phyloP scores from a whole-genome alignment of 2,888 invertebrate genomes.

The Adelphocoris suturalis region DNA sequence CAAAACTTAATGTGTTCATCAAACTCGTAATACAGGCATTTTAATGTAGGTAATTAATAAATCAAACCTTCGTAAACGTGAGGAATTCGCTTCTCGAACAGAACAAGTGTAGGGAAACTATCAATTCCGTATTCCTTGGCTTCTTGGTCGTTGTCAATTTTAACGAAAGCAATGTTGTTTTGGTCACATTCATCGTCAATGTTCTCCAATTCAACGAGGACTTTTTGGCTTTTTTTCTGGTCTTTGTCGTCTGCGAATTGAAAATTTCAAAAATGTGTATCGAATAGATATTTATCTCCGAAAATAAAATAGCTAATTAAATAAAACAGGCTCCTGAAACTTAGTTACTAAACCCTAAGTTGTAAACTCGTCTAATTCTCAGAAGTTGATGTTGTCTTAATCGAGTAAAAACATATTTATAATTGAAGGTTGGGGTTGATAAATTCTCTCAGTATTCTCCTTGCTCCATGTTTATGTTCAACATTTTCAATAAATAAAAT shows the following conservation, averaged over 20 bases:
- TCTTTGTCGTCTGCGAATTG: slow-evolving; percentile 88
- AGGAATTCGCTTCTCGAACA: slow-evolving; percentile 84
- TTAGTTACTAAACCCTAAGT: too few species aligned
- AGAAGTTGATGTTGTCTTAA: too few species aligned
- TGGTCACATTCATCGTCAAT: slow-evolving; percentile 96
- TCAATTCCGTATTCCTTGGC: slow-evolving; percentile 95
- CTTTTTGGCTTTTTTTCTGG: slow-evolving; percentile 93
- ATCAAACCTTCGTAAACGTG: slow-evolving; percentile 81
- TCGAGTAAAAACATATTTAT: too few species aligned
- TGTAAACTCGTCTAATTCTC: too few species aligned
- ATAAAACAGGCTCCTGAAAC: too few species aligned
- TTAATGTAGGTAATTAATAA: background rate
- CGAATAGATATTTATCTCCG: too few species aligned
- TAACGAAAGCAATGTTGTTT: slow-evolving; percentile 94
- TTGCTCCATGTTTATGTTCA: too few species aligned
- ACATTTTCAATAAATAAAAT: too few species aligned
- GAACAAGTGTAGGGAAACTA: slow-evolving; percentile 88
- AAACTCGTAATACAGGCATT: background rate
- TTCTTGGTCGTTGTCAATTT: slow-evolving; percentile 92
- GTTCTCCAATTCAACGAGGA: slow-evolving; percentile 91
- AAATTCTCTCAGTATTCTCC: too few species aligned
- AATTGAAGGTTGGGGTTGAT: too few species aligned
- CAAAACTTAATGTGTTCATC: too few species aligned
- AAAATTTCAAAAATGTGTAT: background rate
- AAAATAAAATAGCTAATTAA: too few species aligned